phyloP scores from a whole-genome alignment of 1,140 invertebrate genomes.

The Eufriesea mexicana region DNA sequence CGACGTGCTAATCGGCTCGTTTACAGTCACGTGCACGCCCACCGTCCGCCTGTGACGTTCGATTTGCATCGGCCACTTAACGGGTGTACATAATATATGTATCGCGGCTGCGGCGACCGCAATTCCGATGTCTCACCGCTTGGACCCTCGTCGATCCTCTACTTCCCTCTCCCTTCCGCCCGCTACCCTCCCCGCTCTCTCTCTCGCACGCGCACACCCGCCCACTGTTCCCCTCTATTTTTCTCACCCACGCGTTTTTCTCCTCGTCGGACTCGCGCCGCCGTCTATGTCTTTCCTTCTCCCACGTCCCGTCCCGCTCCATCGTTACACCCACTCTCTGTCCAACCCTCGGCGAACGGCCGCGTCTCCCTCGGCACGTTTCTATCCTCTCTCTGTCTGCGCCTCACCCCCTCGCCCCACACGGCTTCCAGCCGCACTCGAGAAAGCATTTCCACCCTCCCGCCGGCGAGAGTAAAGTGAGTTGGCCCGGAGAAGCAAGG shows the following conservation, averaged over 20 bases:
- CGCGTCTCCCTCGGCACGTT: constrained; percentile 38
- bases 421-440: constrained; percentile 57
- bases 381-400: constrained; percentile 42
- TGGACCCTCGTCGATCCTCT: constrained; percentile 51
- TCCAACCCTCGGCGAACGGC: not conserved
- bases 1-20: constrained; percentile 75
- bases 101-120: constrained; percentile 44
- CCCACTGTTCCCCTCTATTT: constrained; percentile 45
- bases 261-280: constrained; percentile 11
- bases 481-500: constrained; percentile 69
- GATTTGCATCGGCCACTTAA: constrained; percentile 71
- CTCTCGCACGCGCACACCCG: constrained; percentile 5
- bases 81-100: constrained; percentile 67
- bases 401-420: constrained; percentile 38
- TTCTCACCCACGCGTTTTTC: constrained; percentile 43
- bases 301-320: constrained; percentile 58
- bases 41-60: constrained; percentile 73
- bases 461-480: constrained; percentile 66
- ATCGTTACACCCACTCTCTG: constrained; percentile 46
- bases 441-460: constrained; percentile 76
- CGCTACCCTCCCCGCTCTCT: constrained; percentile 17
- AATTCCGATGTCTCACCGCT: constrained; percentile 58
- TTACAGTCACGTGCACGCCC: constrained; percentile 78
- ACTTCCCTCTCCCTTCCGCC: not conserved
- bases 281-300: constrained; percentile 33